Evolutionary conservation across 2,797 vertebrate species (phyloP).

Genomic region (Apogon talboti): DNA sequence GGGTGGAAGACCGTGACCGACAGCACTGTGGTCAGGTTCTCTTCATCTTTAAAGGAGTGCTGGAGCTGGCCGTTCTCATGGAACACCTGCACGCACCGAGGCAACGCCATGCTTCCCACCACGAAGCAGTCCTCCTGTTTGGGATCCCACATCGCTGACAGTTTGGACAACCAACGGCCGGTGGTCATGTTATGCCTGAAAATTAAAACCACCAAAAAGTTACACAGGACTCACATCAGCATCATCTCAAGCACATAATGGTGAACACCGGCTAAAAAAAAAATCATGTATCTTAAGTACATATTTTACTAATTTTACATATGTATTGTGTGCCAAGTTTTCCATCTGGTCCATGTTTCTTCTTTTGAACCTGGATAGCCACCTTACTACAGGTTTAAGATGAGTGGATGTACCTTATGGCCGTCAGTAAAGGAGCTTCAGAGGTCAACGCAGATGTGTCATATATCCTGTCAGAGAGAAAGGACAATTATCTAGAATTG

Average conservation of each 20-base stretch:
- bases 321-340: too few relatives aligned
- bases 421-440: constrained; percentile 62
- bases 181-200: constrained; percentile 86
- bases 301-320: too few relatives aligned
- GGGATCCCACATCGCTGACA: constrained; percentile 90
- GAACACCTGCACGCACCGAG: constrained; percentile 82
- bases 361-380: too few relatives aligned
- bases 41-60: constrained; percentile 74
- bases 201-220: neutral
- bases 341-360: too few relatives aligned
- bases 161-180: constrained; percentile 85
- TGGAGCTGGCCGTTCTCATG: constrained; percentile 79
- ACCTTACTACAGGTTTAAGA: neutral
- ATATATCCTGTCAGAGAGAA: constrained; percentile 83
- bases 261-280: neutral
- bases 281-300: too few relatives aligned
- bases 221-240: neutral
- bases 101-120: constrained; percentile 83
- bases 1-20: constrained; percentile 88
- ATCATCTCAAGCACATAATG: too few relatives aligned
- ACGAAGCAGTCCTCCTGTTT: constrained; percentile 88
- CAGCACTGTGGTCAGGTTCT: constrained; percentile 83
- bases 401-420: constrained; percentile 77
- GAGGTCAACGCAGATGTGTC: constrained; percentile 82
- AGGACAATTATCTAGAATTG: neutral